Evolutionary conservation across 2,113 vertebrate genomes (phyloP), one percentile per base, ranked within the genome.

Genomic region (Hirundichthys speculiger): DNA sequence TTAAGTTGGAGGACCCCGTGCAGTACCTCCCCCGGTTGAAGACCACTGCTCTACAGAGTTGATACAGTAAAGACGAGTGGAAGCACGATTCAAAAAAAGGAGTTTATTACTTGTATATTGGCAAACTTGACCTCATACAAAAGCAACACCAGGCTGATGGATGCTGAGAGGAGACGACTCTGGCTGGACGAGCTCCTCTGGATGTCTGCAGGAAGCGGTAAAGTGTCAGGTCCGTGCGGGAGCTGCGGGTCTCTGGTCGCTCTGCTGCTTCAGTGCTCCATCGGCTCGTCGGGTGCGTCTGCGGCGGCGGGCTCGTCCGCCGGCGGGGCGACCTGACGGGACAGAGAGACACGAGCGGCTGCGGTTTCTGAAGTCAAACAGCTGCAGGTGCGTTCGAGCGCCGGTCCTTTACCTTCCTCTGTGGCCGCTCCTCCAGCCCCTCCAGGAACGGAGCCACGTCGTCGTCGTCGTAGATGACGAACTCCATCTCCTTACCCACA

Each of bases 361-460:
- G n/a, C n/a, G n/a, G n/a, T n/a, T n/a, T n/a, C n/a, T n/a, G n/a
- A n/a, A n/a, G n/a, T n/a, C n/a, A n/a, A n/a, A n/a, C n/a, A n/a
- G n/a, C n/a, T n/a, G n/a, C n/a, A n/a, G n/a, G n/a, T n/a, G n/a
- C n/a, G n/a, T n/a, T 13, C 0, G 15, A 25, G 13, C 21, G 39
- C 5, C 3, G 8, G 13, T 43, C 10, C 9, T 0, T 52, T 74
- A 98, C 98, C 96, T 95, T 97, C 88, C 97, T 95, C 88, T 98
- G 97, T 2, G 98, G 96, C 64, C 98, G 94, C 90, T 99, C 98
- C 91, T 99, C 98, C 75, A 99, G 93, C 15, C 97, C 98, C 86
- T 97, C 96, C 76, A 99, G 93, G 92, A 96, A 99, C 0, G 94
- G 83, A 30, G 96, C 94, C 14, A 99, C 98, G 0, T 96, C 96